Evolutionary conservation across 2,113 vertebrate genomes (phyloP).

Genomic region (Pomatorhinus ruficollis): DNA sequence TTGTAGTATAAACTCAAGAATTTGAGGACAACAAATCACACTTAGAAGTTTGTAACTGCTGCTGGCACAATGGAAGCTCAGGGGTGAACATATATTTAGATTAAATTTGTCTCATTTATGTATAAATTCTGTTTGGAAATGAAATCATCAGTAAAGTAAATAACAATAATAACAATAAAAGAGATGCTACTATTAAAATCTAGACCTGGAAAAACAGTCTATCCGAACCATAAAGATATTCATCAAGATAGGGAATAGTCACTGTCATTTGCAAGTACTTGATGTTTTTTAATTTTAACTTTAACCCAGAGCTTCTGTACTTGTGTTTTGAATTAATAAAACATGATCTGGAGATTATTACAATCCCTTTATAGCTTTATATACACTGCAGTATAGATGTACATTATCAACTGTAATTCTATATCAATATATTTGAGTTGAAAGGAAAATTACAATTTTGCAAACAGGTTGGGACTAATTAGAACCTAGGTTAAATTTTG

Average conservation of each 20-base stretch:
- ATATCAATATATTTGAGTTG: not conserved
- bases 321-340: not conserved
- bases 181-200: not conserved
- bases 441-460: not conserved
- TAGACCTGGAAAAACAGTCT: not conserved
- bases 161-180: not conserved
- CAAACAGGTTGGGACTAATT: not conserved
- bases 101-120: not conserved
- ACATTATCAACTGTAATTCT: not conserved
- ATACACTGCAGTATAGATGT: not conserved
- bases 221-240: not conserved
- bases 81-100: not conserved
- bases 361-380: not conserved
- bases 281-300: not conserved
- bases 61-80: not conserved
- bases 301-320: not conserved
- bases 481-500: not conserved
- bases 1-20: not conserved
- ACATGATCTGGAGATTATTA: not conserved
- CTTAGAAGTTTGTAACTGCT: not conserved
- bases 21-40: not conserved
- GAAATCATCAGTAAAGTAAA: accelerated
- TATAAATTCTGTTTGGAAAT: not conserved
- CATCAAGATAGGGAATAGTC: not conserved
- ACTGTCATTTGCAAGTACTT: not conserved